Percentiles rank a stretch among this genome's conserved stretches.
phyloP scores from a whole-genome alignment of 2,888 invertebrate genomes.

The Trachelus iudaicus region DNA sequence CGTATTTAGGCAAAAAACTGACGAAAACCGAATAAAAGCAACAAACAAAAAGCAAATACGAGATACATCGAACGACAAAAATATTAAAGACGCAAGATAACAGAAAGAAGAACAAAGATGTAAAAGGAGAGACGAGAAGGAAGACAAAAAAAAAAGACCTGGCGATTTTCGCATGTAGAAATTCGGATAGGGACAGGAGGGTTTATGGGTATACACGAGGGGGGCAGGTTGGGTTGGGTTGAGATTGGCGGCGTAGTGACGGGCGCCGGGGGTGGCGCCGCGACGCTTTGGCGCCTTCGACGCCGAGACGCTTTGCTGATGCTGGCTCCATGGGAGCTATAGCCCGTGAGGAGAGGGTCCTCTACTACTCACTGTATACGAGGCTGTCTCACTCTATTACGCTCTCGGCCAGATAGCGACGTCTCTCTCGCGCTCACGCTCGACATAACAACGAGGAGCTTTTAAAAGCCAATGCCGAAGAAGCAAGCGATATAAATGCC shows the following conservation, averaged over 20 bases:
- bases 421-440: neutral
- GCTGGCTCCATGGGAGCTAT: conserved; percentile 46
- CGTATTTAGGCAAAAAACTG: too few species aligned
- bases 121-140: conserved; percentile 9
- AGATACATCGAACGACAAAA: too few species aligned
- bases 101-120: conserved; percentile 20
- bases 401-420: neutral
- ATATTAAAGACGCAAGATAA: conserved; percentile 12
- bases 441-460: neutral
- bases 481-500: neutral
- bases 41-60: too few species aligned
- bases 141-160: neutral
- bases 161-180: conserved; percentile 17
- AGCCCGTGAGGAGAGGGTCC: neutral
- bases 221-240: conserved; percentile 30
- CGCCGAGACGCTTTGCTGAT: conserved; percentile 54
- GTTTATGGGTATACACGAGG: conserved; percentile 8
- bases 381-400: neutral
- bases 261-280: conserved; percentile 64
- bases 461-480: neutral
- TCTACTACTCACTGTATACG: neutral
- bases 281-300: conserved; percentile 63
- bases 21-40: too few species aligned
- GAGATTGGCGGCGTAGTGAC: conserved; percentile 58
- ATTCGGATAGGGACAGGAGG: conserved; percentile 8